phyloP scores from a whole-genome alignment of 2,797 vertebrate species.

The Platalea minor region DNA sequence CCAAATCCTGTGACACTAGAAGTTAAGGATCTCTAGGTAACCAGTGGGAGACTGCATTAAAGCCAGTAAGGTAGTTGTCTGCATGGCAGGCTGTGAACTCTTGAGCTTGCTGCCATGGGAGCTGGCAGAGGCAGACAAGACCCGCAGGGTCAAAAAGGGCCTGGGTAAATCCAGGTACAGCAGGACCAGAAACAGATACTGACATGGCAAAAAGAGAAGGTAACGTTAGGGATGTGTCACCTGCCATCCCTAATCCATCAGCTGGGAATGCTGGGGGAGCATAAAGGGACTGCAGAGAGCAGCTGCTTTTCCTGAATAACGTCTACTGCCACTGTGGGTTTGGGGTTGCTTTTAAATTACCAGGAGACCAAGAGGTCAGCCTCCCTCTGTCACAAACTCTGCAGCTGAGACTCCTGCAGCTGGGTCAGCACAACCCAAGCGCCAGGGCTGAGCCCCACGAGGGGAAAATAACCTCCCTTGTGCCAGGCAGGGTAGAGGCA shows the following conservation, averaged over 20 bases:
- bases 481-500: neutral
- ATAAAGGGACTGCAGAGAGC: neutral
- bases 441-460: neutral
- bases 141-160: neutral
- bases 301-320: neutral
- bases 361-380: neutral
- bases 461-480: neutral
- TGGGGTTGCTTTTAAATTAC: neutral
- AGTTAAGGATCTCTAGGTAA: neutral
- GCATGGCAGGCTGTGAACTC: neutral
- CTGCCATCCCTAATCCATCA: neutral
- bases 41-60: neutral
- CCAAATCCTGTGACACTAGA: neutral
- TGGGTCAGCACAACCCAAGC: neutral
- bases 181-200: neutral
- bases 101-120: neutral
- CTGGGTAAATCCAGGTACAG: neutral
- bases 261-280: neutral
- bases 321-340: neutral
- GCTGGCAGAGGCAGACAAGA: neutral
- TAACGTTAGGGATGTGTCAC: neutral
- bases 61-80: neutral
- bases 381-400: neutral
- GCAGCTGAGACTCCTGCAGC: fast-evolving
- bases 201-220: neutral